Conservation (phyloP, 2,113 vertebrate genomes). For the Periophthalmus modestus region DNA sequence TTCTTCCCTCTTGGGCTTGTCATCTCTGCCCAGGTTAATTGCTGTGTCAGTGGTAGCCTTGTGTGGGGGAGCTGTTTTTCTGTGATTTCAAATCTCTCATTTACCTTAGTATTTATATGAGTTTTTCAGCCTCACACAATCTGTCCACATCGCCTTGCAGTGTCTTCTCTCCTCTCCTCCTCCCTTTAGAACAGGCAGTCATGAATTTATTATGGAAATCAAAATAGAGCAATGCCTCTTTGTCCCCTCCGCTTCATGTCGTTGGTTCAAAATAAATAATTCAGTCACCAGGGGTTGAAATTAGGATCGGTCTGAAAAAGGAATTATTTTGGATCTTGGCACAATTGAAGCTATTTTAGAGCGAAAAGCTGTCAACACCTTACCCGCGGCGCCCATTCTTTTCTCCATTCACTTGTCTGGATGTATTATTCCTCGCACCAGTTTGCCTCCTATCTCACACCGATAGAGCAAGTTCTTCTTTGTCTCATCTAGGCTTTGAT, state of each 20-base stretch:
- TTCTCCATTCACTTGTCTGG: constrained; percentile 44
- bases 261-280: constrained; percentile 73
- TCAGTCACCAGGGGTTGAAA: constrained; percentile 59
- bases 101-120: constrained; percentile 13
- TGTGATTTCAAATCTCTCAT: neutral
- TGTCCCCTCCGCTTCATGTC: constrained; percentile 61
- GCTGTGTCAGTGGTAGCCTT: constrained; percentile 20
- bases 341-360: constrained; percentile 63
- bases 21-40: constrained; percentile 29
- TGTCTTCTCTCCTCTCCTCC: neutral
- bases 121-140: constrained; percentile 20
- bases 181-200: constrained; percentile 54
- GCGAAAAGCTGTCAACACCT: constrained; percentile 52
- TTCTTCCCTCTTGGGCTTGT: constrained; percentile 11
- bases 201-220: constrained; percentile 75
- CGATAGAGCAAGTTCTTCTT: constrained; percentile 47
- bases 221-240: constrained; percentile 72
- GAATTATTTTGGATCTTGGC: constrained; percentile 54
- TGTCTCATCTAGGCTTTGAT: constrained; percentile 50
- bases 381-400: constrained; percentile 49
- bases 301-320: constrained; percentile 55
- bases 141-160: constrained; percentile 16
- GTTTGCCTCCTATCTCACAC: constrained; percentile 38
- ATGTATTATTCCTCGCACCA: constrained; percentile 51
- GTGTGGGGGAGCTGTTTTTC: constrained; percentile 10